Percentiles rank a stretch among this genome's conserved stretches.
Conservation (phyloP, 2,888 invertebrate species). For the Pomacea canaliculata region DNA sequence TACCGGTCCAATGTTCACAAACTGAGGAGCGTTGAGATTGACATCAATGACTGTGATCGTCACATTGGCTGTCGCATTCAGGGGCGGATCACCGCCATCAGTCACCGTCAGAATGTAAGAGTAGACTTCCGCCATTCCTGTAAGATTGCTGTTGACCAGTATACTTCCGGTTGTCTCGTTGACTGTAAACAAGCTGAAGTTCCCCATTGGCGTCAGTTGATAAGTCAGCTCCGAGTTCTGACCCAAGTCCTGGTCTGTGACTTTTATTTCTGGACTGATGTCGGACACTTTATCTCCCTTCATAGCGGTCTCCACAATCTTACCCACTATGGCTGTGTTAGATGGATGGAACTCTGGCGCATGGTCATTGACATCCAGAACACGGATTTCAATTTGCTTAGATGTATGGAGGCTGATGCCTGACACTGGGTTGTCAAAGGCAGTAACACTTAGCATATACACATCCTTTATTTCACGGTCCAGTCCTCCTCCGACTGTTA, state of each 20-base stretch:
- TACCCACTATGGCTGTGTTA: neutral
- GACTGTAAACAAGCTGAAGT: constrained; percentile 19
- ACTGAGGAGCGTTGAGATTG: constrained; percentile 85
- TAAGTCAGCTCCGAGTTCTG: constrained; percentile 46
- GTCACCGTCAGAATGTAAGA: constrained; percentile 49
- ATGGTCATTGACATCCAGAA: constrained; percentile 46
- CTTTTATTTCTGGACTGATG: constrained; percentile 19
- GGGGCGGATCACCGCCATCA: constrained; percentile 49
- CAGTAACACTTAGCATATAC: constrained; percentile 79
- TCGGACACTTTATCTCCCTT: neutral
- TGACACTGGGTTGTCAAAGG: constrained; percentile 79
- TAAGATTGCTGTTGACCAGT: constrained; percentile 15
- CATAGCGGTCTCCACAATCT: constrained; percentile 14
- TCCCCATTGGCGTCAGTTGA: constrained; percentile 26
- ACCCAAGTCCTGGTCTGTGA: constrained; percentile 41
- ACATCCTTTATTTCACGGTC: constrained; percentile 81
- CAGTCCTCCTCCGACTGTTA: constrained; percentile 72
- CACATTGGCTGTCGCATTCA: constrained; percentile 42
- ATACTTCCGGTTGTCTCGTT: constrained; percentile 14
- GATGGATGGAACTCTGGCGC: constrained; percentile 28
- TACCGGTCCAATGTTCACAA: constrained; percentile 30
- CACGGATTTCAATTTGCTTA: constrained; percentile 64
- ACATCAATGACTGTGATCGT: constrained; percentile 86
- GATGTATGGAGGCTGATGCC: constrained; percentile 71
- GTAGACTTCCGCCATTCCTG: constrained; percentile 9